Evolutionary conservation across 2,888 invertebrate species (phyloP), one percentile per base, ranked within the genome.

Genomic region (Protonemura montana): DNA sequence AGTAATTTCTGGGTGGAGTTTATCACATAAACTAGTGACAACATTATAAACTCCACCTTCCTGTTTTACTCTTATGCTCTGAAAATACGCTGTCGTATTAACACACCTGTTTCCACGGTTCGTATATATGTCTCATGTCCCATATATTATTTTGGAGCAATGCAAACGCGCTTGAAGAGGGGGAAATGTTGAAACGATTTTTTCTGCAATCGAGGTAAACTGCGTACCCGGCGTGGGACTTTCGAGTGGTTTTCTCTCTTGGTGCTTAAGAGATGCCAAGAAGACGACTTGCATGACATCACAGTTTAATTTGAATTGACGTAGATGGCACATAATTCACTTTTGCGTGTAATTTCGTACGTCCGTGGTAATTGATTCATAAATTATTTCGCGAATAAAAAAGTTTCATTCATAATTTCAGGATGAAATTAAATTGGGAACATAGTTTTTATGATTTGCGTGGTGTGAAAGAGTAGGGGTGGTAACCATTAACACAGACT

Each of bases 251-350:
- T 21, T 21, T 2, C 35, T 35, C 35, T 35, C 10, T 3, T 35
- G 35, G 5, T 35, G 35, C 10, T 3, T 35, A 59, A 2, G 2
- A 10, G 59, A 16, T 59, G 59, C 59, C 59, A 59, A 59, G 21
- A 2, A 59, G 13, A 59, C 16, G 59, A 59, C 59, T 59, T 59
- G 59, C 59, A 59, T 59, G 16, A 21, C 3, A 10, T 10, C 13
- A 59, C 59, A 59, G 16, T 59, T 59, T 59, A 59, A 59, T 59
- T 59, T 59, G 59, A 59, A 59, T 59, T 59, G 59, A 59, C 59
- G 59, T 21, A 59, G 21, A 59, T 59, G 59, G 59, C 59, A 59
- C 59, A 21, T 59, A 21, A 59, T 59, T 59, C 59, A 59, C 13
- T 21, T 59, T 59, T 59, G 59, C 59, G 1, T 59, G 59, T 59